Evolutionary conservation across 2,888 invertebrate genomes (phyloP).

Genomic region (Drosophila ezoana): DNA sequence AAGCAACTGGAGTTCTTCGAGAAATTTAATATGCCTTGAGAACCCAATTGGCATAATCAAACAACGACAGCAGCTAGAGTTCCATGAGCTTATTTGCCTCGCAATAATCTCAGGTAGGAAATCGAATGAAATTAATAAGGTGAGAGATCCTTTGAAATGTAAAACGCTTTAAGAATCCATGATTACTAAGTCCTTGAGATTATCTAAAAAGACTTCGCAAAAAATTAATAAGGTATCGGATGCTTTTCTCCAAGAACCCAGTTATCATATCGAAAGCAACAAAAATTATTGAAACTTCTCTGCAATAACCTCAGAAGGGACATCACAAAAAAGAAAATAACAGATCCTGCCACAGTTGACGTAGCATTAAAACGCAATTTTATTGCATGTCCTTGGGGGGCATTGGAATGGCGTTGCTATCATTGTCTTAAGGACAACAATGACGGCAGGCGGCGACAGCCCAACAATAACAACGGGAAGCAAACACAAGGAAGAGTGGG

Average conservation of each 20-base stretch:
- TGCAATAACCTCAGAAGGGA: constrained; percentile 8
- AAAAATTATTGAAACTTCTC: not conserved
- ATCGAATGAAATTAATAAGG: too few relatives aligned
- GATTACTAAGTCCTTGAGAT: too few relatives aligned
- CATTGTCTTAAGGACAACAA: constrained; percentile 67
- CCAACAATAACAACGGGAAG: constrained; percentile 23
- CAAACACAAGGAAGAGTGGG: constrained; percentile 4
- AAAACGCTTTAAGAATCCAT: too few relatives aligned
- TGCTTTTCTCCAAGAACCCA: not conserved
- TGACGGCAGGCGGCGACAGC: constrained; percentile 54
- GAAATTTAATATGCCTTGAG: too few relatives aligned
- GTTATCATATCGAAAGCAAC: not conserved
- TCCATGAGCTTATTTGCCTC: too few relatives aligned
- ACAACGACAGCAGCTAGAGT: too few relatives aligned
- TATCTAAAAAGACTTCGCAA: too few relatives aligned
- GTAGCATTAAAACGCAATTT: constrained; percentile 76
- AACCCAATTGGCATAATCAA: too few relatives aligned
- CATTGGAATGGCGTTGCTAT: constrained; percentile 50
- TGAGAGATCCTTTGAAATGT: too few relatives aligned
- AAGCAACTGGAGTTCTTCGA: not conserved
- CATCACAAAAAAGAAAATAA: constrained; percentile 16
- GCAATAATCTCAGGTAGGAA: too few relatives aligned
- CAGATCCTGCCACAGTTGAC: constrained; percentile 49
- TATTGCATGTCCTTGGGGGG: constrained; percentile 70
- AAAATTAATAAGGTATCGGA: not conserved